Conservation (phyloP, 2,113 vertebrate genomes). For the Psettodes erumei region DNA sequence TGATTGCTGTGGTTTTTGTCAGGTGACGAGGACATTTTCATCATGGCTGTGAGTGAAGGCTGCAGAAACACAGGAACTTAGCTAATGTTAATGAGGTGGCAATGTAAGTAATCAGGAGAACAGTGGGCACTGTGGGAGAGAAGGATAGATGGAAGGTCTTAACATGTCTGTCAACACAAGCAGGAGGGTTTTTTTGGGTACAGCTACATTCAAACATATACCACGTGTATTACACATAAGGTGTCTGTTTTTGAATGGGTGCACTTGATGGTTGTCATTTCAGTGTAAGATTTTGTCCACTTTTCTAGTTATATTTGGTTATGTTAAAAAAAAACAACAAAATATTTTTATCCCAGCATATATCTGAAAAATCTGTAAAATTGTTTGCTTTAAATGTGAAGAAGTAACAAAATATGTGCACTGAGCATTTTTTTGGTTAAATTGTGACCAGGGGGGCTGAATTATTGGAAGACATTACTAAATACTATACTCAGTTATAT, state of each 20-base stretch:
- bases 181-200: not conserved
- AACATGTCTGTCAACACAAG: slow-evolving; percentile 1
- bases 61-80: slow-evolving; percentile 24
- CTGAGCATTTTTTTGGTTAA: not conserved
- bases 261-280: not conserved
- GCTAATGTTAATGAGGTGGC: slow-evolving; percentile 59
- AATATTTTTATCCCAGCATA: no score
- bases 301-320: not conserved
- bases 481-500: not conserved
- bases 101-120: slow-evolving; percentile 55
- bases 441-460: not conserved
- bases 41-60: slow-evolving; percentile 57
- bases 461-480: not conserved
- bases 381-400: not conserved
- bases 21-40: slow-evolving; percentile 57
- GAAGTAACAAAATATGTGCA: not conserved
- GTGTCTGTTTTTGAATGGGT: not conserved
- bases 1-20: slow-evolving; percentile 60
- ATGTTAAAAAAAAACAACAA: not conserved
- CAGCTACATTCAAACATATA: not conserved
- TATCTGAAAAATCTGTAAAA: not conserved
- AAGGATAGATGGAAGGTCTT: slow-evolving; percentile 47
- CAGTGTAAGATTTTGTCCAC: not conserved
- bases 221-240: not conserved
- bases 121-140: slow-evolving; percentile 11